phyloP scores from a whole-genome alignment of 2,797 vertebrate genomes.

The Odontamblyopus lacepedii region DNA sequence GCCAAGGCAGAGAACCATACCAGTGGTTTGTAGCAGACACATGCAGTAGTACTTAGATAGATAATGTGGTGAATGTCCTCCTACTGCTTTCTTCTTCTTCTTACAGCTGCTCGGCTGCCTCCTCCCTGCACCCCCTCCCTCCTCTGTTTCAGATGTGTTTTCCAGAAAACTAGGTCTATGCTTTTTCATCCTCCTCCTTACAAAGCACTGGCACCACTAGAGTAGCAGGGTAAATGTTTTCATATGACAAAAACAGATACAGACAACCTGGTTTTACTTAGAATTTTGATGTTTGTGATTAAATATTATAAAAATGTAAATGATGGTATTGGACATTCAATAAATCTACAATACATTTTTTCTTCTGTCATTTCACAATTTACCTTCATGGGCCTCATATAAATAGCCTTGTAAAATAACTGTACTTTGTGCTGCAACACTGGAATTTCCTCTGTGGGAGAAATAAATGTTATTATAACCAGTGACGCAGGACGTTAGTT shows the following conservation, averaged over 20 bases:
- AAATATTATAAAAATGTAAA: neutral
- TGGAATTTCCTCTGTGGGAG: no score
- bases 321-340: neutral
- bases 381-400: neutral
- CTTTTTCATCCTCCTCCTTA: conserved; percentile 29
- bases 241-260: conserved; percentile 3
- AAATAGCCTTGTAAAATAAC: neutral
- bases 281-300: neutral
- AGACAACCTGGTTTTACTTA: neutral
- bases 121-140: conserved; percentile 2
- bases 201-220: conserved; percentile 38
- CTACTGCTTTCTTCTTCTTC: conserved; percentile 55
- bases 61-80: conserved; percentile 16
- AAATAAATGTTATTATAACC: no score
- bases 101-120: conserved; percentile 46
- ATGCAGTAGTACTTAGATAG: neutral
- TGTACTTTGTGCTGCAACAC: no score
- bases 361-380: neutral
- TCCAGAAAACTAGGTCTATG: conserved; percentile 43
- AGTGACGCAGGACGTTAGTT: no score
- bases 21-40: neutral
- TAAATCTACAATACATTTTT: neutral
- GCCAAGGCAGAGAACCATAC: neutral
- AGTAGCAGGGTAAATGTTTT: conserved; percentile 25
- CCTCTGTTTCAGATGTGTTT: conserved; percentile 46